Base-by-base conservation (phyloP, 2,797 vertebrate genomes). In the Moxostoma hubbsi region DNA sequence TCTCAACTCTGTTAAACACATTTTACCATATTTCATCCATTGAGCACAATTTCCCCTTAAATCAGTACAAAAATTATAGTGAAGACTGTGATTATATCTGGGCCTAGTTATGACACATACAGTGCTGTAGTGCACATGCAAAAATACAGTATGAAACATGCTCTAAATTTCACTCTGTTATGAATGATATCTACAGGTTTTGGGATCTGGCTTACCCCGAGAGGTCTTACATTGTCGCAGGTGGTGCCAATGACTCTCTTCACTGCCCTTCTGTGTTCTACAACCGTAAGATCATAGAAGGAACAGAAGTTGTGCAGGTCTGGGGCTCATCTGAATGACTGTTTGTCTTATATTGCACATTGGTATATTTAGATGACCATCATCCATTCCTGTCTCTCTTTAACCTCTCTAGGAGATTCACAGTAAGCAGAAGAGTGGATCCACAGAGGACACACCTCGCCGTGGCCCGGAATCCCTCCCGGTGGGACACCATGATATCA, bases 151-250 rank as follows among this genome's bases (percentile, higher is more conserved):
- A 36, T 36, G 36, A 36, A 59, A n/a, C 55, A 16, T 73, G 24
- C 73, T 54, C 5, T 65, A 1, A n/a, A 61, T 59, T 62, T 18
- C 9, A 47, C 0, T 13, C 24, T 70, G 50, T 46, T 80, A 51
- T 24, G 4, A 53, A 59, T 16, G 13, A 43, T 5, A 18, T 81
- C 18, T 59, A 18, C 77, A 99, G 98, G 92, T 99, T 98, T 89
- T 99, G 98, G 98, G 98, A 99, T 89, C 78, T 99, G 85, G 98
- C 94, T 6, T 99, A 98, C 77, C 97, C 97, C 4, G 97, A 99
- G 87, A 93, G 97, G 85, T 99, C 98, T 0, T 99, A 99, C n/a
- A 88, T 99, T 74, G 95, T 99, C 46, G 96, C 94, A 0, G 98
- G 97, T 78, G 94, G 95, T 81, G 93, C 94, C 59, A 95, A 93